Percentiles rank a stretch among this genome's conserved stretches.
phyloP scores from a whole-genome alignment of 1,140 invertebrate genomes.

The Mamestra configurata region DNA sequence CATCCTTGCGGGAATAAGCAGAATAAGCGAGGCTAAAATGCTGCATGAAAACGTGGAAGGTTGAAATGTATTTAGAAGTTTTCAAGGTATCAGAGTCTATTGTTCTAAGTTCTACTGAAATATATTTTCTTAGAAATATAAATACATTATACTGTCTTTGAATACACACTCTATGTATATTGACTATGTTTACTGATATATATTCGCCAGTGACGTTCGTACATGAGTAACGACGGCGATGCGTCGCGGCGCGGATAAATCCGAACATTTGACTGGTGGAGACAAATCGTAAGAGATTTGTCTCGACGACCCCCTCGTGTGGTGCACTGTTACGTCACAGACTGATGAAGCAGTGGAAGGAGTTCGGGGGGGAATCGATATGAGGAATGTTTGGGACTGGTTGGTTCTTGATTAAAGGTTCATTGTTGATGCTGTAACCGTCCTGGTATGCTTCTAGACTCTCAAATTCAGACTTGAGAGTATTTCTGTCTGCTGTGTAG shows the following conservation, averaged over 20 bases:
- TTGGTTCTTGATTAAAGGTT: background rate
- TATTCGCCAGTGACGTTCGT: conserved; percentile 4
- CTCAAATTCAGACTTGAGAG: too few species aligned
- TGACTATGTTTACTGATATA: conserved; percentile 13
- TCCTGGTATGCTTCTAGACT: too few species aligned
- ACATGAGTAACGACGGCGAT: conserved; percentile 26
- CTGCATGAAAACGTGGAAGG: background rate
- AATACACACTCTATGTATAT: background rate
- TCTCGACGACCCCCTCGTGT: conserved; percentile 5
- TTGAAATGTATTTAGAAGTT: background rate
- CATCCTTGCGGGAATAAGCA: background rate
- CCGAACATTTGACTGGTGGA: conserved; percentile 29
- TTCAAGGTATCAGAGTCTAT: too few species aligned
- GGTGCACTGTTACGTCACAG: conserved; percentile 27
- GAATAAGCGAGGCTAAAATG: background rate
- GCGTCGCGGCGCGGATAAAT: conserved; percentile 31
- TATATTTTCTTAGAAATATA: background rate
- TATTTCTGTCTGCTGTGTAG: too few species aligned
- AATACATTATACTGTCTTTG: background rate
- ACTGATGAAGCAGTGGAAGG: background rate
- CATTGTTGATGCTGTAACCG: too few species aligned
- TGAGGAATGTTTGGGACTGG: background rate
- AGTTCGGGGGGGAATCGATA: background rate
- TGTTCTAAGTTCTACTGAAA: too few species aligned
- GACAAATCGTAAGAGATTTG: conserved; percentile 39